A percentile compares a stretch with the other conserved stretches of the same genome.
These are phyloP conservation scores for Oncopodura yosiiana DNA, from an alignment of 1,140 invertebrate genomes.

Conservation along the genomic window DNA sequence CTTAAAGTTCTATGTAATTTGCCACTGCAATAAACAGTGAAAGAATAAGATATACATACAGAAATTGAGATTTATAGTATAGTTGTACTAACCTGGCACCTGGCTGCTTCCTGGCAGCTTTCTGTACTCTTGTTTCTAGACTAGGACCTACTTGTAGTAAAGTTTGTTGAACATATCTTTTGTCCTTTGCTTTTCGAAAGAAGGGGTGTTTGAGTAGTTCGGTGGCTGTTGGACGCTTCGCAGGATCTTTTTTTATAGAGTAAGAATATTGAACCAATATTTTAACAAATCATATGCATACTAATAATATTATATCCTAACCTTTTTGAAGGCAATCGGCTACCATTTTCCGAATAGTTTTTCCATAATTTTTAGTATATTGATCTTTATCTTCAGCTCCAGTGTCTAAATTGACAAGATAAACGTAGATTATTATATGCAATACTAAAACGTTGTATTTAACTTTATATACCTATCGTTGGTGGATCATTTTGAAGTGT, in stretches of 20 bases:
- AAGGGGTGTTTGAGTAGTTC: constrained; percentile 97
- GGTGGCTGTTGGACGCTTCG: constrained; percentile 89
- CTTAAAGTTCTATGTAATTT: constrained; percentile 84
- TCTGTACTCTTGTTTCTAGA: constrained; percentile 35
- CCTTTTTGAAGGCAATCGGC: constrained; percentile 91
- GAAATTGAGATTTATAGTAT: constrained; percentile 37
- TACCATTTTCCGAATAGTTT: constrained; percentile 93
- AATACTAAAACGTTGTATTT: neutral
- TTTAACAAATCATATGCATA: too few relatives aligned
- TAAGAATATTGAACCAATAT: too few relatives aligned
- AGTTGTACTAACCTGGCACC: too few relatives aligned
- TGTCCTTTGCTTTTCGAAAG: constrained; percentile 98
- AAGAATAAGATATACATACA: too few relatives aligned
- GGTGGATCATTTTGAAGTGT: constrained; percentile 98
- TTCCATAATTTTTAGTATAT: constrained; percentile 94
- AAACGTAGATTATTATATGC: neutral
- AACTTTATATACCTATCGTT: constrained; percentile 56
- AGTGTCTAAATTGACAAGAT: constrained; percentile 47
- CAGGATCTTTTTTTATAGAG: constrained; percentile 90
- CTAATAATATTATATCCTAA: too few relatives aligned
- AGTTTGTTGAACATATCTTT: constrained; percentile 83
- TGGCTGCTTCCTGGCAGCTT: constrained; percentile 29
- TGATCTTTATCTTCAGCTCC: constrained; percentile 93
- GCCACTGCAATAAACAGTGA: constrained; percentile 79
- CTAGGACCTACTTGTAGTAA: constrained; percentile 75